Evolutionary conservation across 2,797 vertebrate species (phyloP).

Genomic region (Enteromius radiatus): DNA sequence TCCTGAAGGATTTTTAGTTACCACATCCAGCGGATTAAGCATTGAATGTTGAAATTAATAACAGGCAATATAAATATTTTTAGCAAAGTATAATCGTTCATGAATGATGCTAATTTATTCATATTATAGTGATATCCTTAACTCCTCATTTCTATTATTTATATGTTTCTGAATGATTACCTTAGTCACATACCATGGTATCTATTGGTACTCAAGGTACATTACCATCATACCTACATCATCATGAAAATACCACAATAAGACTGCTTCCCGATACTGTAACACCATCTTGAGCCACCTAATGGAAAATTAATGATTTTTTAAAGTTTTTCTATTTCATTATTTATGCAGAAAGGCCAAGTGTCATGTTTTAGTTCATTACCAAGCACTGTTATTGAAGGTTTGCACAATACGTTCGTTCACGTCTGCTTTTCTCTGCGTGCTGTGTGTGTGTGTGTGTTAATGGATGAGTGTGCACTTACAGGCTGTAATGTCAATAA

Average conservation of each 20-base stretch:
- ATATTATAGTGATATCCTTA: background rate
- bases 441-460: conserved; percentile 30
- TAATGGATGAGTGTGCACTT: conserved; percentile 43
- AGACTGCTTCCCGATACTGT: background rate
- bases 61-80: background rate
- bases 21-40: background rate
- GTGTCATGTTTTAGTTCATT: conserved; percentile 81
- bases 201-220: background rate
- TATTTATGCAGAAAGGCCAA: conserved; percentile 62
- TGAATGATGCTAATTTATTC: background rate
- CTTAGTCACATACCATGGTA: background rate
- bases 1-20: background rate
- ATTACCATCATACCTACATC: too few relatives aligned
- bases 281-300: conserved; percentile 20
- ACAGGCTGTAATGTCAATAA: conserved; percentile 73
- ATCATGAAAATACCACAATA: background rate
- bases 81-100: background rate
- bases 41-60: background rate
- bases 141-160: background rate
- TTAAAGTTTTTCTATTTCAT: conserved; percentile 36
- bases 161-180: background rate
- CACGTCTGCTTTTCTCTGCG: conserved; percentile 47
- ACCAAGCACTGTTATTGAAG: conserved; percentile 93
- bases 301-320: conserved; percentile 1
- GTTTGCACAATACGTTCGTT: conserved; percentile 85